phyloP scores from a whole-genome alignment of 2,888 invertebrate genomes.

The Melanostoma mellinum region DNA sequence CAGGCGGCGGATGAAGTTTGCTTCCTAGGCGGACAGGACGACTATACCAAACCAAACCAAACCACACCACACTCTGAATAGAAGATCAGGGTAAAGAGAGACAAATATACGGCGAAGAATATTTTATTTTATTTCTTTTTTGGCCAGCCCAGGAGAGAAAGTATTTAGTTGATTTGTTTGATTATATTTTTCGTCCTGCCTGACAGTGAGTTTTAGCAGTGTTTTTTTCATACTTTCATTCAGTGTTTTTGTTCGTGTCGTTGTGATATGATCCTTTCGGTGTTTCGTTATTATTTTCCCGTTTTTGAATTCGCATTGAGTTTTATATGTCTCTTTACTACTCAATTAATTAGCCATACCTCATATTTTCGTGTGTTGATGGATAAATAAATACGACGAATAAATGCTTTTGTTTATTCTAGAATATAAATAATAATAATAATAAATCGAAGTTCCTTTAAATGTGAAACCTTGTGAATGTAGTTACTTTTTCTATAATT shows the following conservation, averaged over 20 bases:
- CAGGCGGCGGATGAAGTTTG: conserved; percentile 32
- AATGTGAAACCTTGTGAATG: conserved; percentile 55
- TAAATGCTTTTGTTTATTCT: conserved; percentile 11
- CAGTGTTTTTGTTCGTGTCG: conserved; percentile 71
- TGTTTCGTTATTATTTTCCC: conserved; percentile 64
- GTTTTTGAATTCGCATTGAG: conserved; percentile 60
- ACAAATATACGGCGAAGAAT: conserved; percentile 38
- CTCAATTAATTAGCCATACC: conserved; percentile 53
- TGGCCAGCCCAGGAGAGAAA: conserved; percentile 58
- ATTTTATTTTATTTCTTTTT: conserved; percentile 17
- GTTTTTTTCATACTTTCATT: conserved; percentile 46
- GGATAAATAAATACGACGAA: conserved; percentile 22
- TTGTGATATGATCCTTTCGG: conserved; percentile 71
- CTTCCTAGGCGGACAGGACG: conserved; percentile 45
- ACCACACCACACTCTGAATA: conserved; percentile 16
- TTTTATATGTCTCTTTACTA: conserved; percentile 46
- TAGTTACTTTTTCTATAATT: conserved; percentile 27
- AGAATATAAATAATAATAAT: conserved; percentile 11
- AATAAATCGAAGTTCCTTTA: conserved; percentile 57
- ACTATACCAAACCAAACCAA: conserved; percentile 15
- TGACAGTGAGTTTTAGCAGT: conserved; percentile 62
- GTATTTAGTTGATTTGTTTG: conserved; percentile 66
- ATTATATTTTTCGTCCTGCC: conserved; percentile 59
- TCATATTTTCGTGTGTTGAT: conserved; percentile 39
- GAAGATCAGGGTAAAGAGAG: conserved; percentile 63